A percentile compares a stretch with the other conserved stretches of the same genome.
phyloP scores from a whole-genome alignment of 2,888 invertebrate species.

The Horisme vitalbata region DNA sequence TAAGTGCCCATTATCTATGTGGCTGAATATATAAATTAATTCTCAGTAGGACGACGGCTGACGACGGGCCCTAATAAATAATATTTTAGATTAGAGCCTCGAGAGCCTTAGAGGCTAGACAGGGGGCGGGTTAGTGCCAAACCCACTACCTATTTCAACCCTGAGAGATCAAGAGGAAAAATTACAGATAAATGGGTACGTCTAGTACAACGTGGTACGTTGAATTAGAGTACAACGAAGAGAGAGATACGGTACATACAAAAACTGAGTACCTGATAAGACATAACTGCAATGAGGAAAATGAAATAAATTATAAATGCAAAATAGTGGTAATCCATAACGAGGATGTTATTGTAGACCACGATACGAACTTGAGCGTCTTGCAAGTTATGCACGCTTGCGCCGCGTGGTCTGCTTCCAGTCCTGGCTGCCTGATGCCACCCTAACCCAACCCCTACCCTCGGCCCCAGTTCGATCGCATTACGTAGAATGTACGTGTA shows the following conservation, averaged over 20 bases:
- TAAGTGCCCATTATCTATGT: too few relatives aligned
- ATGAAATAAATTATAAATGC: constrained; percentile 9
- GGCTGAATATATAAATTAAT: too few relatives aligned
- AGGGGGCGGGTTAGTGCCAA: neutral
- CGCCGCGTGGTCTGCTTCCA: constrained; percentile 27
- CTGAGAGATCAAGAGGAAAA: too few relatives aligned
- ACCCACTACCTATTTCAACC: constrained; percentile 1
- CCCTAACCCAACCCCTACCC: too few relatives aligned
- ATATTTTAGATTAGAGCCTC: neutral
- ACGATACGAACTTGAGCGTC: constrained; percentile 16
- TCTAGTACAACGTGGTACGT: too few relatives aligned
- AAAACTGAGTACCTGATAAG: neutral
- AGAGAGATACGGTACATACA: neutral
- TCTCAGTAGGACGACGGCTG: too few relatives aligned
- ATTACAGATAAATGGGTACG: neutral
- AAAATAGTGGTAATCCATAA: constrained; percentile 8
- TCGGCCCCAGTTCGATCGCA: constrained; percentile 65
- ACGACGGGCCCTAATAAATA: too few relatives aligned
- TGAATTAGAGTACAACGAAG: too few relatives aligned
- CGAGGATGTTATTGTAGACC: constrained; percentile 24
- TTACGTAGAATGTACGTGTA: constrained; percentile 78
- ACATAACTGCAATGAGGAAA: constrained; percentile 8
- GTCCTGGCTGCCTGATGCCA: constrained; percentile 27
- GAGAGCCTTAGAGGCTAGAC: too few relatives aligned
- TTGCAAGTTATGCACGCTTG: constrained; percentile 30